Percentiles rank a stretch among this genome's conserved stretches.
These are phyloP conservation scores for Ptilodon capucinus DNA, from an alignment of 2,888 invertebrate genomes.

Conservation along the genomic window DNA sequence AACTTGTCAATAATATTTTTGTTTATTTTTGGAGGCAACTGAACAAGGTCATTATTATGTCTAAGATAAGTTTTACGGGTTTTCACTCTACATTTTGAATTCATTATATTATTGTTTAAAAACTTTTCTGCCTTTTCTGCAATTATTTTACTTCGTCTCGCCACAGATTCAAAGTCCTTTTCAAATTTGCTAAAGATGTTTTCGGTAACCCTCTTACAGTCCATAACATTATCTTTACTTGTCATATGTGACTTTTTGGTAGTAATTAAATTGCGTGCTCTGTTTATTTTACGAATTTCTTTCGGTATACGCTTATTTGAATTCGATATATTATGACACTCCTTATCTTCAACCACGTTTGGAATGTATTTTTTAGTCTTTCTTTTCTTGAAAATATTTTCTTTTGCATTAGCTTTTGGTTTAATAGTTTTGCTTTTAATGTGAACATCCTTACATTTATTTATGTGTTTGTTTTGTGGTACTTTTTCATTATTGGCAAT, in stretches of 20 bases:
- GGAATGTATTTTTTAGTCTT: neutral
- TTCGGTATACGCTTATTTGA: neutral
- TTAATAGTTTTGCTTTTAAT: constrained; percentile 5
- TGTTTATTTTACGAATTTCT: neutral
- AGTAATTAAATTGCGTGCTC: neutral
- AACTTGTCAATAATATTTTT: constrained; percentile 9
- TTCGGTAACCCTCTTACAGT: constrained; percentile 9
- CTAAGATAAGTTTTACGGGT: neutral
- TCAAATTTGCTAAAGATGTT: constrained; percentile 12
- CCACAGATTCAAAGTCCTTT: constrained; percentile 7
- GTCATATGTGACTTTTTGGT: neutral
- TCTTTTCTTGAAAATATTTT: constrained; percentile 14
- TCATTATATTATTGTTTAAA: constrained; percentile 28
- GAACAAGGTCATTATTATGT: neutral
- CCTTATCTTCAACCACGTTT: neutral
- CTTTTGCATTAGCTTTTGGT: constrained; percentile 1
- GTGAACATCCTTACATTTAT: constrained; percentile 5
- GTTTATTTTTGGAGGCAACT: constrained; percentile 1
- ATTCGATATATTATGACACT: neutral
- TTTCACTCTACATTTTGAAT: constrained; percentile 3
- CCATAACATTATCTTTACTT: neutral
- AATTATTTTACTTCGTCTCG: constrained; percentile 11
- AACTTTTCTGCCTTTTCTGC: constrained; percentile 21
- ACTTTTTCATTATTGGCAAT: neutral
- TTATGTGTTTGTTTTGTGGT: constrained; percentile 7